Base-by-base conservation (phyloP, 1,140 invertebrate genomes). In the Sycobia sp. region DNA sequence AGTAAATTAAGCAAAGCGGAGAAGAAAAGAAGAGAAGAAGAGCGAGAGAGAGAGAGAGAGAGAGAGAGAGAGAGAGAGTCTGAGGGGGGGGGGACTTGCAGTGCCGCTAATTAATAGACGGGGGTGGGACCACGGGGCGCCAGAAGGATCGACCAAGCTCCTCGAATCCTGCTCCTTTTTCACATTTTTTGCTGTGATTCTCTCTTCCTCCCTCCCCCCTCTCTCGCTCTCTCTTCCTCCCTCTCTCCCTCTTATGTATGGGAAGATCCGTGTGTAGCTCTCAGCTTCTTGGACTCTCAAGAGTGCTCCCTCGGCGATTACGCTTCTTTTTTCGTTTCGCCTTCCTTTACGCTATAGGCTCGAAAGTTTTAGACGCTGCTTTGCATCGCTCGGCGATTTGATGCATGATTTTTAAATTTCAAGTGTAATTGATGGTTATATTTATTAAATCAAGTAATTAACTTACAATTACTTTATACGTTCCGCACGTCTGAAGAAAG, bases 101-200 rank as follows among this genome's bases (percentile, higher is more conserved):
- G 46, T 27, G 49, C 32, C 20, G 53, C 63, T 73, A 69, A 73
- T 73, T 73, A 73, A 73, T 72, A 68, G 70, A 69, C 18, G 25
- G 34, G 62, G 56, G 62, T 57, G 62, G 55, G 62, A 36, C 62
- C 20, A 62, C 41, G 51, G 51, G 51, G 60, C 50, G 59, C 59
- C 59, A 51, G 23, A 29, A 51, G 36, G 27, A 50, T 50, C 27
- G 47, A 16, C 47, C 32, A 18, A 32, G 29, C 36, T 16, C 18
- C 13, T 51, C 29, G 44, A 34, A 34, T 23, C 34, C 38, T 38
- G 16, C 44, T 58, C 29, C 22, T 56, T 55, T 56, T 62, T 55
- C 39, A 5, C 18, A 27, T 20, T 47, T 46, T 62, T 9, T 36
- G 7, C 23, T 4, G 16, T 13, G 29, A 10, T 44, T 34, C 41